These are phyloP conservation scores for Ceyx margarethae DNA, from an alignment of 2,113 vertebrate genomes.

Conservation along the genomic window DNA sequence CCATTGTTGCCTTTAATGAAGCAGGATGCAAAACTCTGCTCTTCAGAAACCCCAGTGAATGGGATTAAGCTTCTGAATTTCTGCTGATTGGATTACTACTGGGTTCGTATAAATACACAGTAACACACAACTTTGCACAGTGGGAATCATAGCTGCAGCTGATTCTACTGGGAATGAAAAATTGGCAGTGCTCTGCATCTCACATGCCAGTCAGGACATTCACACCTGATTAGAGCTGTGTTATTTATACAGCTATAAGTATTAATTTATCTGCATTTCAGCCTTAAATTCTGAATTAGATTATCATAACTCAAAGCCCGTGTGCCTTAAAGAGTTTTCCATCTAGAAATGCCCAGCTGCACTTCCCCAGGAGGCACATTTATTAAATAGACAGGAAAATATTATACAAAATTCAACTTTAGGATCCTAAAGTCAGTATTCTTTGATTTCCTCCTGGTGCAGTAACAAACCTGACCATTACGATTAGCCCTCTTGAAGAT, in stretches of 20 bases:
- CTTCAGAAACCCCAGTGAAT: background rate
- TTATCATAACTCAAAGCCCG: background rate
- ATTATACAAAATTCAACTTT: background rate
- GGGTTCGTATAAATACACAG: background rate
- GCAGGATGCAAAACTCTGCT: background rate
- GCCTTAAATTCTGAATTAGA: constrained; percentile 6
- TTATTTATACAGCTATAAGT: constrained; percentile 30
- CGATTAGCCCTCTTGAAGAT: background rate
- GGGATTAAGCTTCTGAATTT: background rate
- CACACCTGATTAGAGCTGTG: background rate
- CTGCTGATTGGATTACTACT: background rate
- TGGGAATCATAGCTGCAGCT: background rate
- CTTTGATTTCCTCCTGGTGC: background rate
- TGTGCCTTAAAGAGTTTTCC: background rate
- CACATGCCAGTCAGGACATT: background rate
- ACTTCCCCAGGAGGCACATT: background rate
- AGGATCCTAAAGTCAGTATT: background rate
- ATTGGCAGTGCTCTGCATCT: background rate
- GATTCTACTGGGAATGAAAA: constrained; percentile 20
- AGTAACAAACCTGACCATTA: background rate
- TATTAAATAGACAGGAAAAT: background rate
- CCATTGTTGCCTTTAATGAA: background rate
- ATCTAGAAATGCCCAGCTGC: constrained; percentile 3
- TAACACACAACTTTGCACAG: background rate
- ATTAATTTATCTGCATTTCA: background rate